phyloP scores from a whole-genome alignment of 2,888 invertebrate species.

The Scrobipalpa costella region DNA sequence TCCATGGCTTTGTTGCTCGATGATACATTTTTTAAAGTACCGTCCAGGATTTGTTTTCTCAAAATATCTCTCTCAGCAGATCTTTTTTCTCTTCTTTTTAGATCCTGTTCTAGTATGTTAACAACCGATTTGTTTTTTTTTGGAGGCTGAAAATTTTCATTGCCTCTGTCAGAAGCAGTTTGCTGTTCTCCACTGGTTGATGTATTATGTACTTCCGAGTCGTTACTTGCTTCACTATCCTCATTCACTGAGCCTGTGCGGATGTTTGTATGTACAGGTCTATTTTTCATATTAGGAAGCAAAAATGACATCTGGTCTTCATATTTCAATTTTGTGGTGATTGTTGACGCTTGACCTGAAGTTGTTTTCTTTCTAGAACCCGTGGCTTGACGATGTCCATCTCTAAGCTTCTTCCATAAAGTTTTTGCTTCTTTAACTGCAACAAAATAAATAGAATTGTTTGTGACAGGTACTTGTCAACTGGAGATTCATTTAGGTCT shows the following conservation, averaged over 20 bases:
- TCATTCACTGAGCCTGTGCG: slow-evolving; percentile 23
- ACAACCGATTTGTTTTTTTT: slow-evolving; percentile 17
- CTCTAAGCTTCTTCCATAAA: slow-evolving; percentile 30
- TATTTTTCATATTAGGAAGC: slow-evolving; percentile 5
- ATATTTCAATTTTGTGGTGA: slow-evolving; percentile 22
- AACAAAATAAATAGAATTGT: slow-evolving; percentile 18
- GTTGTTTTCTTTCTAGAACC: slow-evolving; percentile 16
- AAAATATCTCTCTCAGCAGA: slow-evolving; percentile 14
- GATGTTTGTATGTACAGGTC: slow-evolving; percentile 5
- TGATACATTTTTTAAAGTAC: slow-evolving; percentile 1
- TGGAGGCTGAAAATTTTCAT: slow-evolving; percentile 25
- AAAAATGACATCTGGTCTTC: slow-evolving; percentile 19
- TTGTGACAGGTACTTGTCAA: slow-evolving; percentile 24
- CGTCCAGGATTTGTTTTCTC: slow-evolving; percentile 11
- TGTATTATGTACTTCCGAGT: slow-evolving; percentile 18
- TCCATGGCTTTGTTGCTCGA: slow-evolving; percentile 21
- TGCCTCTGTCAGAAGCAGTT: slow-evolving; percentile 26
- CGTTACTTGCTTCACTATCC: slow-evolving; percentile 15
- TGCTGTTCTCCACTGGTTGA: slow-evolving; percentile 26
- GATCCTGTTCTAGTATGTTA: slow-evolving; percentile 11
- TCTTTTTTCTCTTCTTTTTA: slow-evolving; percentile 21
- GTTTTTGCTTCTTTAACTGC: slow-evolving; percentile 11
- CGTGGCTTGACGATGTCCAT: slow-evolving; percentile 28
- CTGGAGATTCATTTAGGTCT: slow-evolving; percentile 33
- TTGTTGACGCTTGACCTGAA: slow-evolving; percentile 22